phyloP scores from a whole-genome alignment of 2,797 vertebrate species.

The Betta splendens region DNA sequence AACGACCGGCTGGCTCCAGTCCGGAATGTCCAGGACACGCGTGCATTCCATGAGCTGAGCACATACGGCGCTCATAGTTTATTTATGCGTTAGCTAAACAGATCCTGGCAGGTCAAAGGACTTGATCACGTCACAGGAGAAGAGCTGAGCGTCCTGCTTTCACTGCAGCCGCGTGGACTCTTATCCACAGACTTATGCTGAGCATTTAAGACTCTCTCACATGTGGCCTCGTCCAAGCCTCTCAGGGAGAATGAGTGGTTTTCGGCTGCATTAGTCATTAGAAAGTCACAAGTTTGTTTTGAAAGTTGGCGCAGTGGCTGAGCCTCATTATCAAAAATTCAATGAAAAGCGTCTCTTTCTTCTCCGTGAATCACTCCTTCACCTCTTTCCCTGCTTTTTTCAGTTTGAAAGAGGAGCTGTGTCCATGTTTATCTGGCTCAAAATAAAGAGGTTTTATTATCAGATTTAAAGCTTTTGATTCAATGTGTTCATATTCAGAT shows the following conservation, averaged over 20 bases:
- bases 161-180: constrained; percentile 42
- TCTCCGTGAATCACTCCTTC: constrained; percentile 11
- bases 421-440: not conserved
- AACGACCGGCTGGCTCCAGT: not conserved
- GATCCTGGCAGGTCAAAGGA: constrained; percentile 47
- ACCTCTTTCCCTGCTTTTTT: constrained; percentile 9
- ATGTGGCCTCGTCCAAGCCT: constrained; percentile 17
- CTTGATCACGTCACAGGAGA: constrained; percentile 43
- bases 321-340: not conserved
- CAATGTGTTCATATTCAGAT: too few species aligned
- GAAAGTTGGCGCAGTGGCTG: constrained; percentile 1
- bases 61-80: constrained; percentile 20
- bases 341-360: constrained; percentile 6
- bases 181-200: constrained; percentile 38
- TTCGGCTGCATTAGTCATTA: constrained; percentile 1
- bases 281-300: constrained; percentile 13
- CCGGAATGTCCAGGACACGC: not conserved
- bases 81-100: constrained; percentile 42
- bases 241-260: not conserved
- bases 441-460: not conserved
- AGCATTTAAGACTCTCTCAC: constrained; percentile 38
- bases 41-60: constrained; percentile 7
- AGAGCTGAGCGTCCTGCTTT: constrained; percentile 34
- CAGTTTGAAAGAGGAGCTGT: constrained; percentile 1
- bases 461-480: too few species aligned